Base-by-base conservation (phyloP, 2,888 invertebrate genomes). In the Perizoma flavofasciatum region DNA sequence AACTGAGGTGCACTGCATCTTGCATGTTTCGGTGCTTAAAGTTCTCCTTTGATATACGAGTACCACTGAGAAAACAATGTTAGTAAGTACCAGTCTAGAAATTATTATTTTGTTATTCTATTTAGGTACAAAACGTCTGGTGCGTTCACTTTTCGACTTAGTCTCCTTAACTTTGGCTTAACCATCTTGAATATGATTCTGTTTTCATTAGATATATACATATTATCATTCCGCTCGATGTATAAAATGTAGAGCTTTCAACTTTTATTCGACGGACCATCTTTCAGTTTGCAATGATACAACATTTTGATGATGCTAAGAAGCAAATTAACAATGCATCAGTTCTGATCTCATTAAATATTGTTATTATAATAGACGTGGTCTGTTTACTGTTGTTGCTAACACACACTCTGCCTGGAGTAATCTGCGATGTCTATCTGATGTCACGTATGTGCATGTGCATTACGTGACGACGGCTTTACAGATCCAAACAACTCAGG, bases 371-470 rank as follows among this genome's bases (percentile, higher is more conserved):
- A 55, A 57, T 45, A 55, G 61, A 46, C 62, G 59, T 52, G 59
- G 67, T 61, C 65, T 65, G 63, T 63, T 66, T 64, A 55, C 49
- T 61, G 64, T 61, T 63, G 59, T 63, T 59, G 59, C 52, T 63
- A 68, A 64, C 63, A 56, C 61, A 52, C 59, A 61, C 55, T 57
- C 40, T 44, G 39, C 40, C 39, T 51, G 50, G 46, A 43, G 55
- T 63, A 63, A 63, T 65, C 61, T 55, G 61, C 54, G 59, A 41
- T 56, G 59, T 46, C 54, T 68, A 66, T 67, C 66, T 63, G 66
- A 71, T 71, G 76, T 72, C 75, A 75, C 74, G 74, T 72, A 63
- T 67, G 72, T 74, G 74, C 76, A 73, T 75, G 76, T 72, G 75
- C 69, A 72, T 66, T 73, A 80, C 77, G 78, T 78, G 79, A 74